phyloP scores from a whole-genome alignment of 1,140 invertebrate species.

The Anadara kagoshimensis region DNA sequence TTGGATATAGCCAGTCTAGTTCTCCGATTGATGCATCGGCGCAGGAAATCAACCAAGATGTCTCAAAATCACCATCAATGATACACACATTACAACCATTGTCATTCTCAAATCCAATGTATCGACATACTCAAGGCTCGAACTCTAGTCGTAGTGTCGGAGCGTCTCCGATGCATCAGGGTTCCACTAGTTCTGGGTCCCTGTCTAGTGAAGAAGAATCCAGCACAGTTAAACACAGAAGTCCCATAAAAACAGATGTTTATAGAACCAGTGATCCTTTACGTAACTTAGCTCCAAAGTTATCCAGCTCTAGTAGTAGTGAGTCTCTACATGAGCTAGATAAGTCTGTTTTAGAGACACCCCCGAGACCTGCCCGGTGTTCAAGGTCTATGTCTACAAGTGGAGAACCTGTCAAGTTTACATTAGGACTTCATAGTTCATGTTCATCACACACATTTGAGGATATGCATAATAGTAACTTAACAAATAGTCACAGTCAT shows the following conservation, averaged over 20 bases:
- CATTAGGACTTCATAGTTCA: conserved; percentile 42
- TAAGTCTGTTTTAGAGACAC: conserved; percentile 25
- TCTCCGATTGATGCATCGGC: conserved; percentile 83
- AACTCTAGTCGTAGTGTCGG: conserved; percentile 48
- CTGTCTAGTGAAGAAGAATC: conserved; percentile 57
- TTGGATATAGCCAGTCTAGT: conserved; percentile 91
- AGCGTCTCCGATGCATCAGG: conserved; percentile 39
- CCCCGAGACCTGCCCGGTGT: conserved; percentile 31
- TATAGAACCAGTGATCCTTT: conserved; percentile 49
- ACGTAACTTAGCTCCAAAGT: conserved; percentile 58
- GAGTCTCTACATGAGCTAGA: conserved; percentile 41
- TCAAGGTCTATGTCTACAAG: conserved; percentile 9
- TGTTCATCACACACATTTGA: conserved; percentile 48
- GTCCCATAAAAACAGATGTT: conserved; percentile 46
- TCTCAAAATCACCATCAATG: conserved; percentile 52
- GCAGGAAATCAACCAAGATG: conserved; percentile 42
- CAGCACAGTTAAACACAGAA: conserved; percentile 47
- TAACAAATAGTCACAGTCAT: conserved; percentile 33
- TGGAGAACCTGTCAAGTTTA: conserved; percentile 42
- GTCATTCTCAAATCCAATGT: conserved; percentile 91
- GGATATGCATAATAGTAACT: conserved; percentile 38
- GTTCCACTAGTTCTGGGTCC: conserved; percentile 55
- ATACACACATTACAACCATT: conserved; percentile 77
- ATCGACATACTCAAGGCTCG: conserved; percentile 70
- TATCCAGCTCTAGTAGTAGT: conserved; percentile 63